phyloP scores from a whole-genome alignment of 2,888 invertebrate genomes.

The Drosophila fungiperda region DNA sequence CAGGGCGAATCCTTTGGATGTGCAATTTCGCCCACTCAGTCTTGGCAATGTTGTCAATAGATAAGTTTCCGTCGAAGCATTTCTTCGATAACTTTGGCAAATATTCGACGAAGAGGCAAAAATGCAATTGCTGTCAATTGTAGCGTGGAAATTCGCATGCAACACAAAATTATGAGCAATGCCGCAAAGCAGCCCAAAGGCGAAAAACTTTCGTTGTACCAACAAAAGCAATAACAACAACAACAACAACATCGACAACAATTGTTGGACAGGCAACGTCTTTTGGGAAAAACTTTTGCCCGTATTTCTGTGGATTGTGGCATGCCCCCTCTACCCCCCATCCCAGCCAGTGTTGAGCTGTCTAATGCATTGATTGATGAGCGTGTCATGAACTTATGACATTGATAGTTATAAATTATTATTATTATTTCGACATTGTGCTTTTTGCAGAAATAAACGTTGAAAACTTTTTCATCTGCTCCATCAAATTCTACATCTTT shows the following conservation, averaged over 20 bases:
- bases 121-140: conserved; percentile 78
- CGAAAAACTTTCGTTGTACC: conserved; percentile 41
- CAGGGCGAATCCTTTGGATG: conserved; percentile 16
- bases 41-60: conserved; percentile 51
- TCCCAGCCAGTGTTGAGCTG: conserved; percentile 53
- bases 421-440: conserved; percentile 79
- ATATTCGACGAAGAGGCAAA: conserved; percentile 31
- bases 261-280: conserved; percentile 37
- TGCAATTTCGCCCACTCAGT: neutral
- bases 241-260: conserved; percentile 9
- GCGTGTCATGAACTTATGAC: conserved; percentile 84
- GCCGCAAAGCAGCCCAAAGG: conserved; percentile 42
- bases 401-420: conserved; percentile 85
- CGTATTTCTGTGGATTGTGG: conserved; percentile 19
- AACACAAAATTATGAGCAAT: conserved; percentile 67
- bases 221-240: conserved; percentile 23
- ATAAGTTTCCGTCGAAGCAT: conserved; percentile 51
- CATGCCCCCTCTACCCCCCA: conserved; percentile 16
- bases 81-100: conserved; percentile 61
- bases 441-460: conserved; percentile 49
- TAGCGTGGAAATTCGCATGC: conserved; percentile 64
- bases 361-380: conserved; percentile 83
- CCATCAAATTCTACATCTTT: conserved; percentile 4
- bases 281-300: conserved; percentile 35
- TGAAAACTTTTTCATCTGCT: conserved; percentile 43